phyloP scores from a whole-genome alignment of 2,113 vertebrate genomes.

The Albula goreensis region DNA sequence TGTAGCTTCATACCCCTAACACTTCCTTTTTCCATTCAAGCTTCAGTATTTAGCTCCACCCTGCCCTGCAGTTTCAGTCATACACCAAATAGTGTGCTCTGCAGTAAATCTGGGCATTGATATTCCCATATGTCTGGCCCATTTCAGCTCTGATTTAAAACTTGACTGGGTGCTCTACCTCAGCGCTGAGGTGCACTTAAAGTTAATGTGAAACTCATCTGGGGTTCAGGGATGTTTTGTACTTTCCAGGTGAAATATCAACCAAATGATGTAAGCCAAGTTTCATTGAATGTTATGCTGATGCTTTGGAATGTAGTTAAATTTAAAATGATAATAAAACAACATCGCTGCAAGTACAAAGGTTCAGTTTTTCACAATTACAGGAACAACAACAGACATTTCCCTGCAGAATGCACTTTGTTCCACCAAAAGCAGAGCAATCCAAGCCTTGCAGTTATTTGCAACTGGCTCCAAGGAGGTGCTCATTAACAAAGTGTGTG shows the following conservation, averaged over 20 bases:
- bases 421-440: not conserved
- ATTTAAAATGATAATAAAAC: no score
- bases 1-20: no score
- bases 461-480: not conserved
- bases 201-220: not conserved
- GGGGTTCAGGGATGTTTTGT: not conserved
- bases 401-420: constrained; percentile 12
- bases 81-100: not conserved
- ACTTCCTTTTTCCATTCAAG: no score
- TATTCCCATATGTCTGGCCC: not conserved
- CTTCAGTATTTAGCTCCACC: not conserved
- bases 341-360: not conserved
- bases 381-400: constrained; percentile 4
- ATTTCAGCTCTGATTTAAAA: not conserved
- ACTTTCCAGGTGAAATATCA: not conserved
- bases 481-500: constrained; percentile 14
- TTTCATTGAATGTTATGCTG: not conserved
- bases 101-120: not conserved
- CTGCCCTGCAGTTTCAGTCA: not conserved
- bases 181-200: not conserved
- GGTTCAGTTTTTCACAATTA: not conserved
- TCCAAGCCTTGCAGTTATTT: not conserved
- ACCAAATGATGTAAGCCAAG: not conserved
- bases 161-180: not conserved
- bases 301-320: no score